Evolutionary conservation across 2,888 invertebrate genomes (phyloP).

Genomic region (Acronicta psi): DNA sequence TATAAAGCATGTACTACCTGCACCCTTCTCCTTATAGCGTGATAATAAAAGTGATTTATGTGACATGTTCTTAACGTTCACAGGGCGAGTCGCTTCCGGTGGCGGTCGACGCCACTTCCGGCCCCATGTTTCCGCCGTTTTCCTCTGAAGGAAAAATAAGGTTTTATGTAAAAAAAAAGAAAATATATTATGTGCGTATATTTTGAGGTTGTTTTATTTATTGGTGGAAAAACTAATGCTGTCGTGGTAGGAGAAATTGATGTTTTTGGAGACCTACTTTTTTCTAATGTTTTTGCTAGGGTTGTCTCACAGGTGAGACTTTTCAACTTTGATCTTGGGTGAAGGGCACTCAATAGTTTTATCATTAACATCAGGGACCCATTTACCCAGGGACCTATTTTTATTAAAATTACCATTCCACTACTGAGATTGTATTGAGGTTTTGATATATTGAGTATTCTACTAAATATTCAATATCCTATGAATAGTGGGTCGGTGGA

Average conservation of each 20-base stretch:
- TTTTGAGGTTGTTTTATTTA: slow-evolving; percentile 48
- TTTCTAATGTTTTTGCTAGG: background rate
- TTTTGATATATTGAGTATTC: too few species aligned
- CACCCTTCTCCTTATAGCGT: slow-evolving; percentile 51
- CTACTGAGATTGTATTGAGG: too few species aligned
- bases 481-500: too few species aligned
- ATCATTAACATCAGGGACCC: too few species aligned
- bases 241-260: slow-evolving; percentile 24
- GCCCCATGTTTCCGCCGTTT: slow-evolving; percentile 74
- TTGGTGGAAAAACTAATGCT: slow-evolving; percentile 31
- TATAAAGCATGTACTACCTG: slow-evolving; percentile 24
- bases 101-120: slow-evolving; percentile 72
- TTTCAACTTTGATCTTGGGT: background rate
- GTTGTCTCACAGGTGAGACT: background rate
- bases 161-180: slow-evolving; percentile 47
- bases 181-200: slow-evolving; percentile 44
- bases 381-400: too few species aligned
- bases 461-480: too few species aligned
- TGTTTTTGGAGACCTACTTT: background rate
- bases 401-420: too few species aligned
- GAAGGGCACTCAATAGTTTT: too few species aligned
- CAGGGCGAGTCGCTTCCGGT: slow-evolving; percentile 73
- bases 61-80: slow-evolving; percentile 72
- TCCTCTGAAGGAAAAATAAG: slow-evolving; percentile 64
- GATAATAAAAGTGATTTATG: slow-evolving; percentile 76